Conservation (phyloP, 1,140 invertebrate genomes). For the Streblospio benedicti region DNA sequence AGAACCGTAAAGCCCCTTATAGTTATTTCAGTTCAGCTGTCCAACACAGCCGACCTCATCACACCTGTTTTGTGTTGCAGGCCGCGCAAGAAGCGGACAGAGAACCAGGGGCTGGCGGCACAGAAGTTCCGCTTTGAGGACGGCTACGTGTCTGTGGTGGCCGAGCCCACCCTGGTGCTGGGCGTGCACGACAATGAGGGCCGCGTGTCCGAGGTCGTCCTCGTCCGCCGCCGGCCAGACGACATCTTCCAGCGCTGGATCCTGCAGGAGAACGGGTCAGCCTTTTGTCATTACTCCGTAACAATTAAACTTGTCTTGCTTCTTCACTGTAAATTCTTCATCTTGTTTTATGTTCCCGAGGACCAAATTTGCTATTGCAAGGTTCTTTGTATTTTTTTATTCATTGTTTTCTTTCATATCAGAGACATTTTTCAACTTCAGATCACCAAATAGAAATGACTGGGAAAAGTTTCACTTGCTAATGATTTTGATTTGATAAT, state of each 20-base stretch:
- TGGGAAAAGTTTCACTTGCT: no score
- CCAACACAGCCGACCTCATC: no score
- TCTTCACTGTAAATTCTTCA: not conserved
- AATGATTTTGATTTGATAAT: no score
- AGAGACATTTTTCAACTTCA: no score
- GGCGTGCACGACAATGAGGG: constrained; percentile 32
- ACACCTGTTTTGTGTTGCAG: no score
- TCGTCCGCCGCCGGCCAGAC: constrained; percentile 37
- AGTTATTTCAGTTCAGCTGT: no score
- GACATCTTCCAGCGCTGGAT: constrained; percentile 42
- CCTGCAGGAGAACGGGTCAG: constrained; percentile 39
- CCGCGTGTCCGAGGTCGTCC: constrained; percentile 31
- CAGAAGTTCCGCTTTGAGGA: constrained; percentile 41
- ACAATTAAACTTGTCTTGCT: not conserved
- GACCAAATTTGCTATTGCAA: no score
- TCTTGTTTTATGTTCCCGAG: no score
- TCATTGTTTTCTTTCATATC: no score
- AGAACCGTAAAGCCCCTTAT: no score
- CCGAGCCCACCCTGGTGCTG: constrained; percentile 35
- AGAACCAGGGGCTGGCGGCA: not conserved
- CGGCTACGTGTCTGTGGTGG: constrained; percentile 35
- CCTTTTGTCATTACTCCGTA: not conserved
- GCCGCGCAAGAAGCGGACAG: constrained; percentile 17
- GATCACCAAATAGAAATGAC: no score
- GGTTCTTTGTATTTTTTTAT: no score